Percentiles rank a stretch among this genome's conserved stretches.
Conservation (phyloP, 2,888 invertebrate species). For the Agapostemon virescens region DNA sequence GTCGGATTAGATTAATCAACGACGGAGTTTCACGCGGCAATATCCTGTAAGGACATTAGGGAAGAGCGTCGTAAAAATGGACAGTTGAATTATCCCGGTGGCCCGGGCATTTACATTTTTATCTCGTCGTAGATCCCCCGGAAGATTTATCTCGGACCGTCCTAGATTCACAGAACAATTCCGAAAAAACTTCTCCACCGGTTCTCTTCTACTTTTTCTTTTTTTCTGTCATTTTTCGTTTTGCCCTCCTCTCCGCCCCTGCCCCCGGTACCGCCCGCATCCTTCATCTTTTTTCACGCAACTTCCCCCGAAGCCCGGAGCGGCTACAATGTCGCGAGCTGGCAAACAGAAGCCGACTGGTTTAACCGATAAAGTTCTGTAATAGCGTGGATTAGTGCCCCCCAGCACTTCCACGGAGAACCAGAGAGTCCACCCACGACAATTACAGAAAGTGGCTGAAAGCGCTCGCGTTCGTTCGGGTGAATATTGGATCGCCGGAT, state of each 20-base stretch:
- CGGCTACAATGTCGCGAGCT: constrained; percentile 43
- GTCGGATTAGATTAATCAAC: constrained; percentile 19
- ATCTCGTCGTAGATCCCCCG: constrained; percentile 47
- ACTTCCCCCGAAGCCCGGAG: background rate
- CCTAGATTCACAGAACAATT: constrained; percentile 53
- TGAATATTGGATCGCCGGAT: constrained; percentile 53
- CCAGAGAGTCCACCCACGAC: constrained; percentile 40
- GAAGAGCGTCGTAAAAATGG: constrained; percentile 3
- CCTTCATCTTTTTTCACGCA: constrained; percentile 17
- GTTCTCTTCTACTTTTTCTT: background rate
- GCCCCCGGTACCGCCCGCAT: background rate
- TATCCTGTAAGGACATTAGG: background rate
- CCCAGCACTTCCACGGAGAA: constrained; percentile 36
- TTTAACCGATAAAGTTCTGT: constrained; percentile 62
- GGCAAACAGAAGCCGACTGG: constrained; percentile 55
- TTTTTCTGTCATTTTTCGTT: constrained; percentile 1
- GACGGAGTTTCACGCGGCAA: background rate
- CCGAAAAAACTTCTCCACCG: constrained; percentile 10
- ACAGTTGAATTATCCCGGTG: constrained; percentile 30
- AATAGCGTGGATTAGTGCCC: constrained; percentile 61
- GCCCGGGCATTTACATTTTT: constrained; percentile 48
- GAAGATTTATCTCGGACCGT: constrained; percentile 52
- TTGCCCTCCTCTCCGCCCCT: background rate
- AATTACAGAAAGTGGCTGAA: constrained; percentile 51
- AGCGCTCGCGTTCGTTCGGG: constrained; percentile 35